Percentiles rank a stretch among this genome's conserved stretches.
These are phyloP conservation scores for Gymnoscelis rufifasciata DNA, from an alignment of 2,888 invertebrate genomes.

Conservation along the genomic window DNA sequence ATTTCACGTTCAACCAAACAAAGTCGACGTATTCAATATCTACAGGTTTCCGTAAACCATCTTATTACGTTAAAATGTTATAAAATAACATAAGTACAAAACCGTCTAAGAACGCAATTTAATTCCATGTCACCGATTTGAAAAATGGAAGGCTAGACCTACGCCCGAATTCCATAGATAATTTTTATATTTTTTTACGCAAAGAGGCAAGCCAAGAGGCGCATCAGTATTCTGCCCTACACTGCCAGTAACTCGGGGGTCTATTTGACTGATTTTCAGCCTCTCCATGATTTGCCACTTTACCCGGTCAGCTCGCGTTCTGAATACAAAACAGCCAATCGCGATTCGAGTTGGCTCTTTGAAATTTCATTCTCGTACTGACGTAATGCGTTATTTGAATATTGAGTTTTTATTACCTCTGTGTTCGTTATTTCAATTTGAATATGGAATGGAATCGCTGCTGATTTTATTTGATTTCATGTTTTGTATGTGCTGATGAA, in stretches of 20 bases:
- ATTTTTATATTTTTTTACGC: slow-evolving; percentile 15
- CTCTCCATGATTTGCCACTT: slow-evolving; percentile 78
- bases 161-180: slow-evolving; percentile 13
- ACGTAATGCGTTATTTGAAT: slow-evolving; percentile 66
- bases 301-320: slow-evolving; percentile 67
- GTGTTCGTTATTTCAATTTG: slow-evolving; percentile 32
- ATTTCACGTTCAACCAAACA: no score
- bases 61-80: no score
- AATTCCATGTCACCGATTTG: no score
- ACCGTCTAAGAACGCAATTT: no score
- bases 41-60: no score
- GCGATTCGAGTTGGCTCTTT: slow-evolving; percentile 46
- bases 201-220: slow-evolving; percentile 33
- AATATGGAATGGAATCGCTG: slow-evolving; percentile 22
- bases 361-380: slow-evolving; percentile 70
- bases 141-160: no score
- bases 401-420: slow-evolving; percentile 51
- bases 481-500: background rate
- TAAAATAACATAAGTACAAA: no score
- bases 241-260: slow-evolving; percentile 64
- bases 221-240: slow-evolving; percentile 57
- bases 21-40: no score
- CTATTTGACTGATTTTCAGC: slow-evolving; percentile 79
- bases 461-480: slow-evolving; percentile 11
- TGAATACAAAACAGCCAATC: slow-evolving; percentile 69